Conservation (phyloP, 2,797 vertebrate species). For the Miichthys miiuy region DNA sequence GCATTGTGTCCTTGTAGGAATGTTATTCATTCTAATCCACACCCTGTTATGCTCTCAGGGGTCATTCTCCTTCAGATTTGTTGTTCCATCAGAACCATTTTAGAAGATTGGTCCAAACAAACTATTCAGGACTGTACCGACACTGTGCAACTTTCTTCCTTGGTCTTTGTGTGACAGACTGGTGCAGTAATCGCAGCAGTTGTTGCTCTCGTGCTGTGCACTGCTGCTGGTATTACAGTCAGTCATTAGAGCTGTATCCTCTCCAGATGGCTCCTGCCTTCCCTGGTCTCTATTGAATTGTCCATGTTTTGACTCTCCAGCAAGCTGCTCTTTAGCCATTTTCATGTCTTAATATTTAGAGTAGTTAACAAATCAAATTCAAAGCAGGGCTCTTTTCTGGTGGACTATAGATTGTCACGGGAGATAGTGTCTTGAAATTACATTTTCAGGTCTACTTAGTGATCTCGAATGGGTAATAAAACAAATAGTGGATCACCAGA, state of each 20-base stretch:
- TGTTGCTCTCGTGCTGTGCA: slow-evolving; percentile 61
- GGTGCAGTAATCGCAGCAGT: slow-evolving; percentile 57
- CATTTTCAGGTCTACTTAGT: slow-evolving; percentile 26
- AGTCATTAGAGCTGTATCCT: slow-evolving; percentile 76
- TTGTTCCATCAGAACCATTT: slow-evolving; percentile 25
- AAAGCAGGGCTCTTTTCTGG: slow-evolving; percentile 37
- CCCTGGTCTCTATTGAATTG: slow-evolving; percentile 76
- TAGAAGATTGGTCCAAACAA: slow-evolving; percentile 9
- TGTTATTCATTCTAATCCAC: slow-evolving; percentile 30
- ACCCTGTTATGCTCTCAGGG: not conserved
- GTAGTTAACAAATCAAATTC: slow-evolving; percentile 58
- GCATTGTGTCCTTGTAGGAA: slow-evolving; percentile 11
- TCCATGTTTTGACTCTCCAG: slow-evolving; percentile 62
- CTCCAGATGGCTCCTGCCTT: slow-evolving; percentile 82
- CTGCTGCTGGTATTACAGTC: slow-evolving; percentile 72
- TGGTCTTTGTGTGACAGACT: slow-evolving; percentile 49
- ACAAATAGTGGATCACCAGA: slow-evolving; percentile 29
- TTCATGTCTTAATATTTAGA: slow-evolving; percentile 61
- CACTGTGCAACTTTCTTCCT: slow-evolving; percentile 11
- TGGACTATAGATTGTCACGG: slow-evolving; percentile 26
- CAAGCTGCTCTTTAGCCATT: slow-evolving; percentile 66
- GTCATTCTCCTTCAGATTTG: not conserved
- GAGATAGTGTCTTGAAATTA: slow-evolving; percentile 45
- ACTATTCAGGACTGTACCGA: not conserved
- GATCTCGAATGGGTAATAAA: slow-evolving; percentile 42